Base-by-base conservation (phyloP, 2,113 vertebrate genomes). In the Pseudois nayaur region DNA sequence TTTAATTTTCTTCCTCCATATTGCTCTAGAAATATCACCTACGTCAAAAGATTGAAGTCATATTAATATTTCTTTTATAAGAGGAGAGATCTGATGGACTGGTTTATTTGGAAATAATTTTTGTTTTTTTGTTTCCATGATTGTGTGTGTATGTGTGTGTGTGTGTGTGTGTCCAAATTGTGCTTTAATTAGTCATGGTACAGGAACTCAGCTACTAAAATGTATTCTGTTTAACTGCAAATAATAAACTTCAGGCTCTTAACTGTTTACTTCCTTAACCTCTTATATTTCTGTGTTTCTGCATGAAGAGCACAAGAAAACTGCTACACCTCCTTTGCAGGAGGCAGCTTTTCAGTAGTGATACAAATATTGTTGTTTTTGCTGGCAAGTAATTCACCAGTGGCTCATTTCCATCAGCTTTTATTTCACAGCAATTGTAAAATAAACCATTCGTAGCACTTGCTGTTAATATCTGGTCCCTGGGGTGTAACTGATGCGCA, bases 361-460 rank as follows among this genome's bases (percentile, higher is more conserved):
- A 98, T 98, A 98, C 97, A 98, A 98, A 99, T 97, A 98, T 98
- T 98, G 98, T 98, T 98, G 98, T 98, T 98, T 98, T 98, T 98
- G 67, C 97, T 98, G 90, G 98, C 85, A 98, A 98, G 97, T 98
- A 98, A 98, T 98, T 99, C 98, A 99, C 97, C 87, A 98, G 98
- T 98, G 98, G 97, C 98, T 98, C 98, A 97, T 98, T 99, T 98
- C 97, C 97, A 98, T 99, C 98, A 97, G 97, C 97, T 98, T 99
- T 98, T 98, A 98, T 98, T 99, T 99, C 98, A 96, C 2, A 94
- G 98, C 98, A 98, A 98, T 99, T 98, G 98, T 99, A 98, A 99
- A 99, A 98, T 98, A 99, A 99, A 98, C 98, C 97, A 98, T 90
- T 99, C 48, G 2, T 98, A 98, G 97, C 97, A 71, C 97, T 98